Evolutionary conservation across 2,888 invertebrate genomes (phyloP).

Genomic region (Acrobeloides nanus): DNA sequence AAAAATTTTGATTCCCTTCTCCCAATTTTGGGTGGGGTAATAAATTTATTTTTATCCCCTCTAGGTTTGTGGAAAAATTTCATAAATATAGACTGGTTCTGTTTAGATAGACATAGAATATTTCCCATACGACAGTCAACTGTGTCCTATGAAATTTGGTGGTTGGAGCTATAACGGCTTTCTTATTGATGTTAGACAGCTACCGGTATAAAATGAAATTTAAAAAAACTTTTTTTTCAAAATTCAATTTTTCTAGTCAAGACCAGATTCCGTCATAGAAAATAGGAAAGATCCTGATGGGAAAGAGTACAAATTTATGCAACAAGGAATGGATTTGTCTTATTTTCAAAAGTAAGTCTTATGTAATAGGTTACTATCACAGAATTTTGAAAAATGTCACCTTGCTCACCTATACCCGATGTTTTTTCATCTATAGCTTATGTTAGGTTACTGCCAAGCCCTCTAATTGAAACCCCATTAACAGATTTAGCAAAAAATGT

Average conservation of each 20-base stretch:
- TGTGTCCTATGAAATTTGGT: conserved; percentile 55
- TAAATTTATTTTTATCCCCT: no score
- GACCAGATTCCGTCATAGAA: conserved; percentile 26
- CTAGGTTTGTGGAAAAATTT: no score
- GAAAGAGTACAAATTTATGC: conserved; percentile 36
- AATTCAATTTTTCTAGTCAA: conserved; percentile 12
- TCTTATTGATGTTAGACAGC: conserved; percentile 42
- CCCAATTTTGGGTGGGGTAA: no score
- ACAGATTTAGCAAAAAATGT: no score
- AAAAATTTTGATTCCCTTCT: no score
- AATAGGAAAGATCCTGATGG: conserved; percentile 32
- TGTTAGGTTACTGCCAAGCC: no score
- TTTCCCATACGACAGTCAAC: conserved; percentile 50
- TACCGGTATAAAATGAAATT: conserved; percentile 27
- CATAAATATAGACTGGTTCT: no score
- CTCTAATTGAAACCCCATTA: no score
- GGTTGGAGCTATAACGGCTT: conserved; percentile 87
- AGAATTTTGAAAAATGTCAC: neutral
- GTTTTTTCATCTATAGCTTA: no score
- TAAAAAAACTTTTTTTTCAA: conserved; percentile 10
- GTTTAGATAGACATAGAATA: conserved; percentile 57
- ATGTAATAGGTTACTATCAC: neutral
- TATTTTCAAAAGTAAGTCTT: conserved; percentile 31
- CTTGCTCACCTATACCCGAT: no score
- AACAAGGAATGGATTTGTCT: conserved; percentile 42